These are phyloP conservation scores for Lycorma delicatula DNA, from an alignment of 1,140 invertebrate species.

Conservation along the genomic window DNA sequence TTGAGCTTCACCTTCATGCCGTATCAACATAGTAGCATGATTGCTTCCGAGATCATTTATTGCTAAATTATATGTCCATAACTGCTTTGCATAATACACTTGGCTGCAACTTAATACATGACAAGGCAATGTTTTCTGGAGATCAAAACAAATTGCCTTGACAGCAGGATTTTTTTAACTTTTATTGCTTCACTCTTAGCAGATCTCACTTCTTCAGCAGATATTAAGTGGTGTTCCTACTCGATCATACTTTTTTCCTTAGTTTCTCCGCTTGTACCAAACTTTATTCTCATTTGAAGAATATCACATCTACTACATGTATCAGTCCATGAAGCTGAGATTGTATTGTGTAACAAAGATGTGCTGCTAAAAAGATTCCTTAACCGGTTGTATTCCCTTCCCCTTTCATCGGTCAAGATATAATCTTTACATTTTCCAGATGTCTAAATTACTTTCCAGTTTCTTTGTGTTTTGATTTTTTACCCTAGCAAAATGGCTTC, in stretches of 20 bases:
- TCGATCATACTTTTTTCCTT: background rate
- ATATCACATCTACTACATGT: constrained; percentile 6
- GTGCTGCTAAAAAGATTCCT: background rate
- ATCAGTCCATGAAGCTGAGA: background rate
- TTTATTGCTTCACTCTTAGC: background rate
- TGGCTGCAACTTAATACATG: background rate
- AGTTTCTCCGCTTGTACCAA: background rate
- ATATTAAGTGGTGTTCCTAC: background rate
- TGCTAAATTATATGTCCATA: constrained; percentile 9
- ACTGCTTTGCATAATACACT: constrained; percentile 7
- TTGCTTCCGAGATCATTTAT: background rate
- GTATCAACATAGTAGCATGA: constrained; percentile 26
- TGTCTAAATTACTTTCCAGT: too few relatives aligned
- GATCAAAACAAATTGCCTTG: constrained; percentile 5
- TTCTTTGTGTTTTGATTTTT: too few relatives aligned
- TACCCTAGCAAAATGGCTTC: too few relatives aligned
- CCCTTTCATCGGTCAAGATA: too few relatives aligned
- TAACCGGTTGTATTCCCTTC: too few relatives aligned
- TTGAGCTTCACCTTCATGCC: constrained; percentile 29
- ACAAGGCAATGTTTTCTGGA: constrained; percentile 9
- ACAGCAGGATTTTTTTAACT: background rate
- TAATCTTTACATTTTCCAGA: too few relatives aligned
- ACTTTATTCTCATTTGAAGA: background rate
- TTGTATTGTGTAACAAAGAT: background rate
- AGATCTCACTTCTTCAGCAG: background rate